Evolutionary conservation across 2,113 vertebrate genomes (phyloP), one percentile per base, ranked within the genome.

Genomic region (Cebus imitator): DNA sequence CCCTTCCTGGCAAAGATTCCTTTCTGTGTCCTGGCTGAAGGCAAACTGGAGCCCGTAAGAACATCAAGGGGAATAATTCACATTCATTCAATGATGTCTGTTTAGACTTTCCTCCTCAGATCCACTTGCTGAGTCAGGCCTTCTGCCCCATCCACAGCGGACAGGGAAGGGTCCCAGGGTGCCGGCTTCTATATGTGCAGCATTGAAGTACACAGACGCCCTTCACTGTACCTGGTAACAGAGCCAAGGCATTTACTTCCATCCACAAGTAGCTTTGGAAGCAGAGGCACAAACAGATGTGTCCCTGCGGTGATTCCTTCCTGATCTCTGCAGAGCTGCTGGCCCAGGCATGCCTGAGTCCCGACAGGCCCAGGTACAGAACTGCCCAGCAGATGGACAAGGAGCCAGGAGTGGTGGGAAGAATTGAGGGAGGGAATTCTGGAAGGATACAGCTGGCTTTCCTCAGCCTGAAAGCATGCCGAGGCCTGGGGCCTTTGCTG

Each of bases 151-250:
- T 58, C 55, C 78, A 40, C 52, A 72, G 86, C 13, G 58, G 35
- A 48, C 76, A 21, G 35, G 32, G 1, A 11, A 87, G 80, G 7
- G 68, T 40, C n/a, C 57, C 23, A 5, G 58, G 92, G 21, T 3
- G 3, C 6, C 14, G 3, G 0, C 37, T 14, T 23, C 10, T 43
- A 0, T 12, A 85, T 13, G 55, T 3, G 10, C 14, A 6, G 20
- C 9, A 2, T 12, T 3, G 0, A 48, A 35, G 75, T 18, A 13
- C 3, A 0, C 13, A 55, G 27, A 13, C 3, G 45, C 37, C 83
- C 82, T 80, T 16, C 32, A 23, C 52, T 52, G 21, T 6, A 52
- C 14, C n/a, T n/a, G 50, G 45, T 16, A 76, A 91, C 25, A 0
- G 27, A 90, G 82, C 48, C 30, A 9, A 35, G 30, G 35, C 25